Base-by-base conservation (phyloP, 2,113 vertebrate genomes). In the Smithornis capensis region DNA sequence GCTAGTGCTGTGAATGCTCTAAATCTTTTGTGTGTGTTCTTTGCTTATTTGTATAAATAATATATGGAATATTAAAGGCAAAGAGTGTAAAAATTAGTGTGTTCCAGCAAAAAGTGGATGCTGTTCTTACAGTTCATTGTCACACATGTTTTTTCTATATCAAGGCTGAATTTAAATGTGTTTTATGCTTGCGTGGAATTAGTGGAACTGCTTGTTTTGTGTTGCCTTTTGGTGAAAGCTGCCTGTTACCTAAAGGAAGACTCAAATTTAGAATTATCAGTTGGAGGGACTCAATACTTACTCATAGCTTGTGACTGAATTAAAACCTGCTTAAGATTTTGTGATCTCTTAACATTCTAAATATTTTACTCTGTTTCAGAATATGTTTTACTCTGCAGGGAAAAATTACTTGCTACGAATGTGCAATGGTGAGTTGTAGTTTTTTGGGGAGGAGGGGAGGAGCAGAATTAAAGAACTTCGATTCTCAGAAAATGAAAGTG, bases 371-470 rank as follows among this genome's bases (percentile, higher is more conserved):
- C 78, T 92, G 19, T 84, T 97, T 93, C 96, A 99, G 99, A 99
- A 98, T 95, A 99, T 98, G 1, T 99, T 99, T 96, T 99, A 99
- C 97, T 99, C 99, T 53, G 99, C 99, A 45, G 99, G 99, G 80
- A 99, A 99, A 95, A 99, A 99, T 96, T 99, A 99, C 96, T 97
- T 99, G 96, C 97, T 99, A 62, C 98, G 99, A 94, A 99, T 99
- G 99, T 99, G 99, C 96, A 99, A 99, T 92, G 99, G 99, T 99
- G 97, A 99, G 98, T 97, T 75, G 75, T 44, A 37, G 23, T 55
- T 84, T 76, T 84, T 52, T 1, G 0, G 31, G 38, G 12, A 12
- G 8, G 22, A 28, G 8, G 15, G 10, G 29, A 8, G 18, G 3
- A 63, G 14, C 18, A 19, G 9, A 82, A 47, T 65, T 74, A 33